Evolutionary conservation across 2,797 vertebrate genomes (phyloP).

Genomic region (Onychomys arenicola): DNA sequence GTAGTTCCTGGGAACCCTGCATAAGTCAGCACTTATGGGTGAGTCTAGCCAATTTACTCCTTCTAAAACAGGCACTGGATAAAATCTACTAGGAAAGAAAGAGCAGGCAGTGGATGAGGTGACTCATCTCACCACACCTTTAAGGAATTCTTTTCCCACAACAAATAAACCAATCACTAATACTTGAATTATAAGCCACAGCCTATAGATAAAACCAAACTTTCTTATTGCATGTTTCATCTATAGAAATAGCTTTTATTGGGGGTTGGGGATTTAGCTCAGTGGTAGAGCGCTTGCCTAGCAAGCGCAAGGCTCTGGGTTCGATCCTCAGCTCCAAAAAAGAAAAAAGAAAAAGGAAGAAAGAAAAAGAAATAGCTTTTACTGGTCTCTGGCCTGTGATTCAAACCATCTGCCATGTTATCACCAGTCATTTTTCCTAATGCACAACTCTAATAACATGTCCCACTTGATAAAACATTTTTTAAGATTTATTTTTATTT

Average conservation of each 20-base stretch:
- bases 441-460: neutral
- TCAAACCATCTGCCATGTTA: neutral
- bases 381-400: neutral
- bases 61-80: neutral
- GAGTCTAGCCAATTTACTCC: neutral
- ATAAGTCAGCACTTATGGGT: neutral
- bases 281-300: too few relatives aligned
- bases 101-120: neutral
- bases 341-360: too few relatives aligned
- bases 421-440: conserved; percentile 23
- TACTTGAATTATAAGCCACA: conserved; percentile 49
- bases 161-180: neutral
- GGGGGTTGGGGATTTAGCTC: too few relatives aligned
- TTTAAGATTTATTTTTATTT: too few relatives aligned
- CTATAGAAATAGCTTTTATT: neutral
- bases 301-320: too few relatives aligned
- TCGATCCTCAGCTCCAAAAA: too few relatives aligned
- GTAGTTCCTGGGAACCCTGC: neutral
- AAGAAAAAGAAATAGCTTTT: conserved; percentile 22
- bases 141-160: conserved; percentile 40
- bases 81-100: neutral
- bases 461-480: neutral
- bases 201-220: conserved; percentile 15
- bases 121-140: neutral
- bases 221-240: neutral